Base-by-base conservation (phyloP, 2,113 vertebrate species). In the Ophiodon elongatus region DNA sequence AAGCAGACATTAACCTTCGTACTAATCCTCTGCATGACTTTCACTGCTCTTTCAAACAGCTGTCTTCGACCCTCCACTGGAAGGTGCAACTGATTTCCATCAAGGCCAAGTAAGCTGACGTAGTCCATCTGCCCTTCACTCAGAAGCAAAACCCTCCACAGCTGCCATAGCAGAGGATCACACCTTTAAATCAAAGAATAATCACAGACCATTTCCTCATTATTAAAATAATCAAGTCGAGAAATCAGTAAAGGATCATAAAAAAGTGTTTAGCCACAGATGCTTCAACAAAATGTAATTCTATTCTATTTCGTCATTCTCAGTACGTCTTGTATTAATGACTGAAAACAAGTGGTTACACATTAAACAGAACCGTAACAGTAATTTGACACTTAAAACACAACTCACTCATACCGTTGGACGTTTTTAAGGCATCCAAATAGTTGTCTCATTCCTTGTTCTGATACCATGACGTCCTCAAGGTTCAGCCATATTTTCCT, bases 91-190 rank as follows among this genome's bases (percentile, higher is more conserved):
- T 47, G 56, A 37, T 80, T 77, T 68, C 35, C n/a, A 73, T 59
- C 33, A 11, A 59, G 14, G 8, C 45, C 1, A 0, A 76, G 71
- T 69, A 80, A 75, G 31, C 29, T 43, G 4, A 7, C 1, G 19
- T 72, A 9, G 23, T 79, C 70, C 71, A 64, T 63, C 71, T 72
- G 35, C 2, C 4, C 66, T 54, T 73, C 6, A 33, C 66, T 75
- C 52, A 82, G 70, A 35, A 88, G 82, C 11, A 82, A 37, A 6
- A 54, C 23, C 7, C 52, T 8, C 86, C 74, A 85, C 7, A 88
- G 60, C 71, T 88, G 86, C 39, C 0, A 43, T 14, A 21, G 45
- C 14, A 88, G 74, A 69, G 29, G 17, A 25, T 76, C 79, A 76
- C 14, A 35, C 79, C 86, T 85, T 4, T 2, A 13, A 72, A 23